A percentile compares a stretch with the other conserved stretches of the same genome.
phyloP scores from a whole-genome alignment of 2,113 vertebrate species.

The Naja naja region DNA sequence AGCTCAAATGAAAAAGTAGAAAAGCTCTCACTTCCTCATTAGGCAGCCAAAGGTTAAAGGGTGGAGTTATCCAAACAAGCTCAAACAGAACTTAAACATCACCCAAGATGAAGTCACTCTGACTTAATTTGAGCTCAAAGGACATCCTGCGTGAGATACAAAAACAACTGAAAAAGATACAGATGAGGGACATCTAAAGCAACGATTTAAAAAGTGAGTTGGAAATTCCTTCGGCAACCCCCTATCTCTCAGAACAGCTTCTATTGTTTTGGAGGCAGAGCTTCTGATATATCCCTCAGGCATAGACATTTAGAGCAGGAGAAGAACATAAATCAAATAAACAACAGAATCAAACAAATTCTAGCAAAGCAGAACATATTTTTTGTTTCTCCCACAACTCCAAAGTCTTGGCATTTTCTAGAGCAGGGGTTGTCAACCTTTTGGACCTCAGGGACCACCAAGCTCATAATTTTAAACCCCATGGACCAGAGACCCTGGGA shows the following conservation, averaged over 20 bases:
- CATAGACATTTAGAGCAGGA: neutral
- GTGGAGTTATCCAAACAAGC: neutral
- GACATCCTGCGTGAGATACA: neutral
- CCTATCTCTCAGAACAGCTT: neutral
- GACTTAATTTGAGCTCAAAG: neutral
- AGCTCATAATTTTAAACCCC: too few species aligned
- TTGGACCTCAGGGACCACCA: too few species aligned
- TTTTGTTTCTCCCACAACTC: neutral
- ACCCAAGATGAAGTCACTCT: neutral
- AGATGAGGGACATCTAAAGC: neutral
- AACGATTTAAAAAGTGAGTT: neutral
- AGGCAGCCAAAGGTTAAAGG: neutral
- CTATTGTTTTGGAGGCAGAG: neutral
- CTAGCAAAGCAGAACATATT: neutral
- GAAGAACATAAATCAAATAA: neutral
- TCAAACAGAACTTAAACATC: neutral
- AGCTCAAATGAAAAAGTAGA: neutral
- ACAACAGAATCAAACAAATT: neutral
- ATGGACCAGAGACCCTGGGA: too few species aligned
- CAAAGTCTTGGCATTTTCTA: neutral
- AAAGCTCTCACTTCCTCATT: slow-evolving; percentile 1
- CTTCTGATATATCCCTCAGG: neutral
- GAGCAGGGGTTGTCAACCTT: too few species aligned
- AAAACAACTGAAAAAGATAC: neutral
- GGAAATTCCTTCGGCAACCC: neutral